Conservation (phyloP, 92 coral and sea anemone genomes). For the Porites cylindrica region DNA sequence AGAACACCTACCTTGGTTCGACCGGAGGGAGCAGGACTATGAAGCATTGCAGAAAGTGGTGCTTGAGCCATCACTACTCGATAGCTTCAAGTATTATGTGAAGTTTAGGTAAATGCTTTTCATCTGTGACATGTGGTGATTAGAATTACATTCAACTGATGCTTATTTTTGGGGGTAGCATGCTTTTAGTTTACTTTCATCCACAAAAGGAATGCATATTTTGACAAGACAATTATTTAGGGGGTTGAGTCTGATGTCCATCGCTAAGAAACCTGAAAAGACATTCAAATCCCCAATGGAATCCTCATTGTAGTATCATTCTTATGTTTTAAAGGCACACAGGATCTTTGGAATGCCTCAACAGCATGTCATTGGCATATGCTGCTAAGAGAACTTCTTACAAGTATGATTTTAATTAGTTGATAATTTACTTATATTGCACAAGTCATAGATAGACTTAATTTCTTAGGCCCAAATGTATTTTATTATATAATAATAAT, state of each 20-base stretch:
- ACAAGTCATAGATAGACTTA: neutral
- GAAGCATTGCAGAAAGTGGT: constrained; percentile 1
- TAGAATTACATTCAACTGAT: neutral
- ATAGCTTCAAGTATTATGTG: neutral
- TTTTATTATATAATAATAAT: constrained; percentile 3
- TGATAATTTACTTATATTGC: neutral
- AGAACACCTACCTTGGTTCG: neutral
- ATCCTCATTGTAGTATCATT: constrained; percentile 3
- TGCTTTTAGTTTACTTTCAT: neutral
- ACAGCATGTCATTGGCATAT: constrained; percentile 29
- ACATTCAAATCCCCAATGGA: neutral
- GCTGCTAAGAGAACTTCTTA: constrained; percentile 16
- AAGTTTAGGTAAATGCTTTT: constrained; percentile 3
- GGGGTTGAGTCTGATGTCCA: constrained; percentile 1
- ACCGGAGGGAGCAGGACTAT: constrained; percentile 1
- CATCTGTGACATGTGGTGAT: neutral
- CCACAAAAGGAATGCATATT: constrained; percentile 7
- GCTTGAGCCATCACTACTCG: constrained; percentile 9
- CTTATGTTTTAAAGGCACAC: constrained; percentile 30
- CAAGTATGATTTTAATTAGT: constrained; percentile 4
- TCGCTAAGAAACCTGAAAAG: neutral
- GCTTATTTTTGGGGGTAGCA: neutral
- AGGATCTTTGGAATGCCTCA: constrained; percentile 33
- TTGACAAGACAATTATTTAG: constrained; percentile 11
- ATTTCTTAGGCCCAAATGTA: neutral